Base-by-base conservation (phyloP, 2,113 vertebrate species). In the Gymnocephalus cernua region DNA sequence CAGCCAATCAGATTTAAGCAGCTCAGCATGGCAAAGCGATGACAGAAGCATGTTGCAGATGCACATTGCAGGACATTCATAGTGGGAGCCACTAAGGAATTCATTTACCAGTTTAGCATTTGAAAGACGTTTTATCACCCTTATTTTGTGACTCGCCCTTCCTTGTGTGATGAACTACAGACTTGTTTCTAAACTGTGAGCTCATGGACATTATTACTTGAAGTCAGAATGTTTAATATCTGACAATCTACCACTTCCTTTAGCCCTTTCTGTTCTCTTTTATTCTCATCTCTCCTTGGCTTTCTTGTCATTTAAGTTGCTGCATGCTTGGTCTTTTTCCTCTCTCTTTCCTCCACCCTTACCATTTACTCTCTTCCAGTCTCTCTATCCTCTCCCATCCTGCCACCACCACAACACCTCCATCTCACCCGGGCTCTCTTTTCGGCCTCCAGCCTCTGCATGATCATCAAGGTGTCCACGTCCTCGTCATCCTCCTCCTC, bases 401-500 rank as follows among this genome's bases (percentile, higher is more conserved):
- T 13, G 12, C 56, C 63, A 11, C 15, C n/a, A 6, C 56, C 38
- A 3, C 4, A 3, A 4, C 70, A 0, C 77, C 85, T 79, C 56
- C 66, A 59, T 90, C 97, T 98, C 95, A 99, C 98, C 97, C 98
- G 95, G 88, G 96, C 97, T 96, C 97, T 97, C 89, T 97, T 97
- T 94, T 99, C 98, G 0, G 98, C 97, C 92, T 99, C 98, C 87
- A 99, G 94, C 68, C 98, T 97, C 93, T 99, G 97, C 98, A 98
- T 98, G 92, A 99, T 97, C 65, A 99, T 94, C 95, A 97, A 90
- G 32, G 97, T 96, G 94, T 99, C 98, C 90, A 99, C 96, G 8
- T 99, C 98, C 48, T 99, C 98, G 2, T 99, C 98, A 14, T 99
- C 98, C 64, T 99, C 98, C 44, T 99, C 98, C 51, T 98, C 97